Conservation (phyloP, 1,140 invertebrate species). For the Hylaeus anthracinus region DNA sequence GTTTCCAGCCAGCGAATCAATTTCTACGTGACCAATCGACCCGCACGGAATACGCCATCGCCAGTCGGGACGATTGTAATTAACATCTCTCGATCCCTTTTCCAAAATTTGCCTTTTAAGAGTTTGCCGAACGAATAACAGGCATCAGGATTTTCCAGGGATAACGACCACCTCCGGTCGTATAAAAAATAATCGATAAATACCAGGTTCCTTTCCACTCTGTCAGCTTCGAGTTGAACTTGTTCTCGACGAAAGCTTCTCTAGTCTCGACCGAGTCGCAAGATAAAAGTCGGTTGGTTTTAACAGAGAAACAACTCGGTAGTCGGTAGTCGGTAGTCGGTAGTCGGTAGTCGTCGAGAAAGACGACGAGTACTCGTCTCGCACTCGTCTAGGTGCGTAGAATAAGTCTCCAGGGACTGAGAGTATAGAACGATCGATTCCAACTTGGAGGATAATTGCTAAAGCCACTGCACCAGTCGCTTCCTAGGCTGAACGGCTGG, state of each 20-base stretch:
- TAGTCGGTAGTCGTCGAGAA: too few relatives aligned
- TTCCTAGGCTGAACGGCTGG: background rate
- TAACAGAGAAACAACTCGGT: too few relatives aligned
- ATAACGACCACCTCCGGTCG: background rate
- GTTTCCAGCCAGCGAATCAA: slow-evolving; percentile 11
- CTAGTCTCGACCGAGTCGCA: too few relatives aligned
- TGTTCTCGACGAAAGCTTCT: background rate
- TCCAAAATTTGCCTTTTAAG: background rate
- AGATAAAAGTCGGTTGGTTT: background rate
- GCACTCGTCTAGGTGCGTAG: background rate
- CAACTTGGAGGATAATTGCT: slow-evolving; percentile 45
- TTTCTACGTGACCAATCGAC: background rate
- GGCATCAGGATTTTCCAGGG: background rate
- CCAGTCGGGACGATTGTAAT: background rate
- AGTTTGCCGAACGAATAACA: background rate
- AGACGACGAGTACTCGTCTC: too few relatives aligned
- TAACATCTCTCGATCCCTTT: background rate
- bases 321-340: too few relatives aligned
- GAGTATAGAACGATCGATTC: slow-evolving; percentile 42
- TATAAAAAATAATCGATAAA: slow-evolving; percentile 17
- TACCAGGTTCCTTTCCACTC: background rate
- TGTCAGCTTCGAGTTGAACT: background rate
- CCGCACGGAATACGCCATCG: background rate
- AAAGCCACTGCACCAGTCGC: slow-evolving; percentile 26
- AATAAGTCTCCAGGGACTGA: slow-evolving; percentile 26